Evolutionary conservation across 1,140 invertebrate species (phyloP).

Genomic region (Bombus ignitus): DNA sequence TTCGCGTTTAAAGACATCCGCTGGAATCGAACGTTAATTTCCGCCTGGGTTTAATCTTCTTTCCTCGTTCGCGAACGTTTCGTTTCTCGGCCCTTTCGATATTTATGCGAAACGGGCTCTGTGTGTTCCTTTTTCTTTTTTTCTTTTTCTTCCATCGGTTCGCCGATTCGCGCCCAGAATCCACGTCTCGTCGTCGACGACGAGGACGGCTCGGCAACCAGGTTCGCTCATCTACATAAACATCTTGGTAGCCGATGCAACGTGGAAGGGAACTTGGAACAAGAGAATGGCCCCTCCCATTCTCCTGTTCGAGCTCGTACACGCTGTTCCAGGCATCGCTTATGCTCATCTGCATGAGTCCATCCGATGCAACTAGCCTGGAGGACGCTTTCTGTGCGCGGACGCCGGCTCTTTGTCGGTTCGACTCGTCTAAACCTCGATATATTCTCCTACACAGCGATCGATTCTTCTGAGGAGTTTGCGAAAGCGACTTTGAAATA

Average conservation of each 20-base stretch:
- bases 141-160: background rate
- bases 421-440: background rate
- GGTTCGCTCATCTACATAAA: slow-evolving; percentile 72
- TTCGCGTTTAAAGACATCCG: background rate
- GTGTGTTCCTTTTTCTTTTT: background rate
- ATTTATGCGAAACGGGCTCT: slow-evolving; percentile 39
- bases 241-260: slow-evolving; percentile 63
- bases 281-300: slow-evolving; percentile 33
- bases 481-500: background rate
- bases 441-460: background rate
- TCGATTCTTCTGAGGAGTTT: background rate
- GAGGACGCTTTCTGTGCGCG: background rate
- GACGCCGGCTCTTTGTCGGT: slow-evolving; percentile 13
- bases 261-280: slow-evolving; percentile 35
- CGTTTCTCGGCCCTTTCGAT: slow-evolving; percentile 19
- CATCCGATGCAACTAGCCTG: slow-evolving; percentile 39
- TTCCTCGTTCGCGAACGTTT: background rate
- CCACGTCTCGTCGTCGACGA: slow-evolving; percentile 26
- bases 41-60: slow-evolving; percentile 12
- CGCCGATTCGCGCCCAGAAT: slow-evolving; percentile 40
- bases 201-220: slow-evolving; percentile 13
- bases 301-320: slow-evolving; percentile 16
- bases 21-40: slow-evolving; percentile 40
- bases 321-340: slow-evolving; percentile 33
- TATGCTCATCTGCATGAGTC: slow-evolving; percentile 66